A percentile compares a stretch with the other conserved stretches of the same genome.
These are phyloP conservation scores for Morinoia aosen DNA, from an alignment of 2,888 invertebrate species.

Conservation along the genomic window DNA sequence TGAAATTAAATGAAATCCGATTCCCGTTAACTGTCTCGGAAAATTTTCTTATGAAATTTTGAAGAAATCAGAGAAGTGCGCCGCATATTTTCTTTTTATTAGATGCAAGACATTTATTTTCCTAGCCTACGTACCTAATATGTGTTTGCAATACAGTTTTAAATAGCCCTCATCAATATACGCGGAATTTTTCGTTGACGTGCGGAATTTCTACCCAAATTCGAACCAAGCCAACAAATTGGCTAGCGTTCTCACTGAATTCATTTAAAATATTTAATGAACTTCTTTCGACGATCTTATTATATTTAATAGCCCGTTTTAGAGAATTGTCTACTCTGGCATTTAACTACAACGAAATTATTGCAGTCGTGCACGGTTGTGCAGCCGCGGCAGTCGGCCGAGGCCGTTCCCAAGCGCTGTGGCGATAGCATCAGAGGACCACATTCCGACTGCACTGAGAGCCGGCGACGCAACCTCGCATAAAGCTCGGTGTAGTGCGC, in stretches of 20 bases:
- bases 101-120: not conserved
- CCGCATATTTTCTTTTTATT: not conserved
- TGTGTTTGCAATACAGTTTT: not conserved
- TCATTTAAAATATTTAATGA: not conserved
- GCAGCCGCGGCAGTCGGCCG: not conserved
- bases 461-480: too few species aligned
- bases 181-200: not conserved
- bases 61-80: not conserved
- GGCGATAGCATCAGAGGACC: not conserved
- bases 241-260: not conserved
- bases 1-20: not conserved
- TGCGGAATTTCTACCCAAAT: too few species aligned
- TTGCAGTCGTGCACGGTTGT: not conserved
- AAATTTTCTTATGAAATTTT: not conserved
- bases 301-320: not conserved
- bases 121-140: not conserved
- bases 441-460: not conserved
- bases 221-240: too few species aligned
- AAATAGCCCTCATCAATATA: not conserved
- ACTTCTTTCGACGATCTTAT: not conserved
- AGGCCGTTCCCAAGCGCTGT: not conserved
- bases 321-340: not conserved
- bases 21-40: not conserved
- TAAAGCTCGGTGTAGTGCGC: not conserved
- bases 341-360: not conserved